A percentile compares a stretch with the other conserved stretches of the same genome.
Conservation (phyloP, 2,113 vertebrate genomes). For the Pan paniscus region DNA sequence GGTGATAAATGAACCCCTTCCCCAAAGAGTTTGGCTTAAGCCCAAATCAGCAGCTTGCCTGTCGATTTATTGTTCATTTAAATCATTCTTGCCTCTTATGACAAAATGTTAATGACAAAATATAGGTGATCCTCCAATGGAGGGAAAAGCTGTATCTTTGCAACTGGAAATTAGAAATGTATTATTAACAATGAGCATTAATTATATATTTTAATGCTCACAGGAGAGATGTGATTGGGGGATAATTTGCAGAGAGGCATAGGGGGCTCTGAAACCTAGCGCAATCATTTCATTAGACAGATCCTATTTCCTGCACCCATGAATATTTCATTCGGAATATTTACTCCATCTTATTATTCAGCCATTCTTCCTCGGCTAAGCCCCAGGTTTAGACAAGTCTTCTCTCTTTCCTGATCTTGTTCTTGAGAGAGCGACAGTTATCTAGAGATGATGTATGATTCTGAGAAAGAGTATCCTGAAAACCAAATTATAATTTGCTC, state of each 20-base stretch:
- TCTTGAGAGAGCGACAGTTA: constrained; percentile 65
- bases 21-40: constrained; percentile 55
- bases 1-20: constrained; percentile 68
- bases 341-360: constrained; percentile 75
- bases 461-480: constrained; percentile 50
- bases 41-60: constrained; percentile 61
- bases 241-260: constrained; percentile 71
- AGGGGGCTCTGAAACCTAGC: constrained; percentile 41
- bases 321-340: constrained; percentile 84
- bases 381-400: constrained; percentile 47
- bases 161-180: constrained; percentile 82
- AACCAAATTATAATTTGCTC: not conserved
- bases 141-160: constrained; percentile 70
- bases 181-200: constrained; percentile 85
- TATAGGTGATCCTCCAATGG: constrained; percentile 65
- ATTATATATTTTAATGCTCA: constrained; percentile 83
- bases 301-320: constrained; percentile 77
- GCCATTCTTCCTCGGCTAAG: constrained; percentile 43
- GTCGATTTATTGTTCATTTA: constrained; percentile 68
- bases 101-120: constrained; percentile 67
- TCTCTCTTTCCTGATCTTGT: constrained; percentile 58
- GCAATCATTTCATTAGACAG: constrained; percentile 74
- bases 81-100: constrained; percentile 52
- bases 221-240: constrained; percentile 71
- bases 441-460: constrained; percentile 25